phyloP scores from a whole-genome alignment of 2,113 vertebrate genomes.

The Burhinus oedicnemus region DNA sequence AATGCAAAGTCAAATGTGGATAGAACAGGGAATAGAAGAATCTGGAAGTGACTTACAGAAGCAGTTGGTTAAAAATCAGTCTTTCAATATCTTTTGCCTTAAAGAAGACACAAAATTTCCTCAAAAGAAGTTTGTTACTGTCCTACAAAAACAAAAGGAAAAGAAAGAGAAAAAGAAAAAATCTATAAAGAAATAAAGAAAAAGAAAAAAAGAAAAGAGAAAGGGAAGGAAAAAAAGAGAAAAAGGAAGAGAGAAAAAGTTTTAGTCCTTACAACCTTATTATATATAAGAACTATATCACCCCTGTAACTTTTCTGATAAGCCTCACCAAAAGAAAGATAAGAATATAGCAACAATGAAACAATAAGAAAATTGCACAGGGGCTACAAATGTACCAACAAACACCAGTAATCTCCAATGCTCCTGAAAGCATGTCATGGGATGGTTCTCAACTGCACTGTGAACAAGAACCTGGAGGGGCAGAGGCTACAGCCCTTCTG shows the following conservation, averaged over 20 bases:
- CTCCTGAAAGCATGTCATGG: neutral
- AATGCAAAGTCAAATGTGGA: neutral
- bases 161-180: neutral
- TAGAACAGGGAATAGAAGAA: neutral
- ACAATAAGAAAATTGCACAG: neutral
- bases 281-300: neutral
- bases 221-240: neutral
- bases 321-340: neutral
- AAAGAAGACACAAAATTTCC: neutral
- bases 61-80: neutral
- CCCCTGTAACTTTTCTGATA: neutral
- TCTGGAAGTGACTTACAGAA: neutral
- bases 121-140: neutral
- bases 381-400: neutral
- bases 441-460: neutral
- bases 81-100: neutral
- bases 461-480: neutral
- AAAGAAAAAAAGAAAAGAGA: neutral
- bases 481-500: neutral
- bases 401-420: neutral
- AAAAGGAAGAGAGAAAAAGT: neutral
- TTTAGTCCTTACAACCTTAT: neutral
- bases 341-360: neutral
- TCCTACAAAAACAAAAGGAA: neutral
- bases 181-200: neutral